Base-by-base conservation (phyloP, 2,113 vertebrate species). In the Chamaea fasciata region DNA sequence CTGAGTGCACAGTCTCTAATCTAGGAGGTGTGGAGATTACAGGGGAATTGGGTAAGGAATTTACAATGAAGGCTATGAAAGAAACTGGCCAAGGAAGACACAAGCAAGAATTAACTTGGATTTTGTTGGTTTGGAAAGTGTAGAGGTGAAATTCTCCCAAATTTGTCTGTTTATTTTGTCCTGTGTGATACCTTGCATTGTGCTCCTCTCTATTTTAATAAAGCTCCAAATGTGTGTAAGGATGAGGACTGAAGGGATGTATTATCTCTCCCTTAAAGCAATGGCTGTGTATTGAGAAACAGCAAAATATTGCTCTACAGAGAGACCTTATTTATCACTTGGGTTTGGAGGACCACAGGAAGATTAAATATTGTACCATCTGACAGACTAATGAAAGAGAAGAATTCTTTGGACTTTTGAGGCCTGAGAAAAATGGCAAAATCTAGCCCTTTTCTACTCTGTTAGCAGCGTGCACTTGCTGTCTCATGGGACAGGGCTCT, bases 401-500 rank as follows among this genome's bases (percentile, higher is more conserved):
- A 60, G 3, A 65, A 17, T 35, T 85, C 56, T 83, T 26, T 69
- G n/a, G 64, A 49, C 41, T 56, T 79, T 24, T 28, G 31, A 83
- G 47, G 15, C 18, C 37, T 55, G 39, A 89, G 63, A 52, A 83
- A 93, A 46, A 86, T 22, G 33, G 46, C 13, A 39, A 76, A 57
- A 62, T 84, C 39, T 27, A 75, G 21, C 69, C 11, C 26, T 78
- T 63, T 90, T 5, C 13, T 70, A 14, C 71, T 67, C 23, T 24
- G 10, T 69, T 42, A 55, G 13, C 0, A 0, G 20, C 35, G 42
- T 33, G 33, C 28, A 5, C n/a, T 77, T 86, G 46, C n/a, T 80
- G 46, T 59, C 50, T 86, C 60, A 59, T 0, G 0, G 59, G 35
- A 52, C 47, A n/a, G 39, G 7, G 27, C 35, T 94, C 33, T 53